Evolutionary conservation across 2,797 vertebrate genomes (phyloP), one percentile per base, ranked within the genome.

Genomic region (Hafferia zeledoni): DNA sequence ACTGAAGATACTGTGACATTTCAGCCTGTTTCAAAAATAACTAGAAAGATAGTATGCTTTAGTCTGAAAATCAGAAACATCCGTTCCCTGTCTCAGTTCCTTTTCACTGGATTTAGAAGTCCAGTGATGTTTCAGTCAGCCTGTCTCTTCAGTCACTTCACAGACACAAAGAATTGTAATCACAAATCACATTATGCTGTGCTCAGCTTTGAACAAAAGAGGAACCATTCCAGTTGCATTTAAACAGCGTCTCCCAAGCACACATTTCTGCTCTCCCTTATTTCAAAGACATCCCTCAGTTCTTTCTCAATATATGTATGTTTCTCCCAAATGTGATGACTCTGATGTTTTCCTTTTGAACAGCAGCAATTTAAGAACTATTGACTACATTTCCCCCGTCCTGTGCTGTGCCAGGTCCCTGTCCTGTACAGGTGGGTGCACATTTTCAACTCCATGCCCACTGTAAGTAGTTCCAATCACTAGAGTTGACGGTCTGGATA

Each of bases 171-270:
- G 92, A 87, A 55, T 31, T 89, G 78, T 60, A 91, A 89, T 95
- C 93, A 97, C 93, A 95, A 82, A 90, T 85, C 90, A 70, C 83
- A 87, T 92, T 89, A 70, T 87, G 83, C 93, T 95, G 84, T 52
- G 64, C 79, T 95, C 84, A 89, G 92, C 78, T 84, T 85, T 75
- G 56, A 83, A 19, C 61, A 70, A 47, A 88, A 93, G 56, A 81
- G 65, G 90, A 92, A 94, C 76, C 89, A 61, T 33, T n/a, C 84
- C 64, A 41, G 61, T 18, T 80, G 72, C 89, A 25, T 85, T 87
- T 89, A 71, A 94, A 87, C 63, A 46, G 53, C 0, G 0, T 87
- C 89, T 92, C 81, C 81, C 87, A 90, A 82, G 90, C 72, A 88
- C 9, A 65, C 46, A 70, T 52, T 69, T 94, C 89, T 57, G 46